Percentiles rank a stretch among this genome's conserved stretches.
These are phyloP conservation scores for Crypturellus tataupa DNA, from an alignment of 2,797 vertebrate species.

Conservation along the genomic window DNA sequence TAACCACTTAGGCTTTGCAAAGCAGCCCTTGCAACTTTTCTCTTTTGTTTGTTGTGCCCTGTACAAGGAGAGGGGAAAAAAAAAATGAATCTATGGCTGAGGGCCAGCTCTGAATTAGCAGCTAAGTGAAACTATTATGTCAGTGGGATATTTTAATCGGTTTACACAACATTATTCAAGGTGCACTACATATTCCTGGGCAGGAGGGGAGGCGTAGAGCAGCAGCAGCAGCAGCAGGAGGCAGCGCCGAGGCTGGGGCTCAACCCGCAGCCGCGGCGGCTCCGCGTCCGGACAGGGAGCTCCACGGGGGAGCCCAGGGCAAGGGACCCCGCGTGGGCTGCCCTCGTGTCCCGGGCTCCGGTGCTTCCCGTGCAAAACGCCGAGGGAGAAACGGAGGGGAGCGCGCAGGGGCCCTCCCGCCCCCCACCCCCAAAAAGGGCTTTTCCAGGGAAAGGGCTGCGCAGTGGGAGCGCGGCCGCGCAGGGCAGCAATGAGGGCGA, in stretches of 20 bases:
- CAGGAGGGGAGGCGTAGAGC: neutral
- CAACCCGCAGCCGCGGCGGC: neutral
- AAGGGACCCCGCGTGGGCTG: neutral
- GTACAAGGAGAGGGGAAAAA: neutral
- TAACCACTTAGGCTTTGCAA: neutral
- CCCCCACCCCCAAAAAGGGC: neutral
- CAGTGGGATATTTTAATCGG: conserved; percentile 10
- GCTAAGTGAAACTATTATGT: conserved; percentile 26
- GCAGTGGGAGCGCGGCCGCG: too few relatives aligned
- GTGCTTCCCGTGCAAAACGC: neutral
- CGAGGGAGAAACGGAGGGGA: neutral
- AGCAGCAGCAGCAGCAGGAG: neutral
- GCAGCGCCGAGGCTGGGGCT: neutral
- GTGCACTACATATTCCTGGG: neutral
- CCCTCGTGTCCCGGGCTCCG: neutral
- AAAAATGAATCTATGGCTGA: neutral
- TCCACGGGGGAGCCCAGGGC: neutral
- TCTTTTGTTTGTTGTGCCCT: neutral
- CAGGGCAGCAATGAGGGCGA: conserved; percentile 76
- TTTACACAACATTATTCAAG: neutral
- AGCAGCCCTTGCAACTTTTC: neutral
- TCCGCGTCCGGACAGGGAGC: neutral
- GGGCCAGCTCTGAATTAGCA: conserved; percentile 46
- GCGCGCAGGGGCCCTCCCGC: too few relatives aligned
- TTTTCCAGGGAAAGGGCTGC: neutral